Evolutionary conservation across 1,140 invertebrate species (phyloP).

Genomic region (Zaprionus tsacasi): DNA sequence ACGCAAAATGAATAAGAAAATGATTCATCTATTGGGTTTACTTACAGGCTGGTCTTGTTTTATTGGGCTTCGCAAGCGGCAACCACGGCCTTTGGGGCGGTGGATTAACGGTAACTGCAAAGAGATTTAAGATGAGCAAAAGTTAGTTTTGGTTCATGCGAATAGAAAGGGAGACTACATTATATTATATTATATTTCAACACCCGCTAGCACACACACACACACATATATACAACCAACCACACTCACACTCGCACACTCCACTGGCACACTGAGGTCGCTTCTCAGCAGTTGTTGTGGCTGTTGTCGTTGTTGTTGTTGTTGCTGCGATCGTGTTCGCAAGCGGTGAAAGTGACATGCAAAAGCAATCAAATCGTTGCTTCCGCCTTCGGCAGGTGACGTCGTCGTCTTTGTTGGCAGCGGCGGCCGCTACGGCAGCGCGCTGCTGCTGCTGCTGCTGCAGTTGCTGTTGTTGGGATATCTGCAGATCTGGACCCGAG

Average conservation of each 20-base stretch:
- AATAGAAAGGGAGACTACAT: constrained; percentile 26
- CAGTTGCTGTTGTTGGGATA: constrained; percentile 15
- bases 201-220: constrained; percentile 38
- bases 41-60: constrained; percentile 94
- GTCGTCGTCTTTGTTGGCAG: constrained; percentile 8
- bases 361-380: constrained; percentile 81
- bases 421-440: background rate
- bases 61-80: constrained; percentile 93
- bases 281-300: background rate
- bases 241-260: constrained; percentile 27
- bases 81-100: constrained; percentile 98
- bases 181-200: constrained; percentile 59
- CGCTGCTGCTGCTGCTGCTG: background rate
- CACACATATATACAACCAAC: constrained; percentile 35
- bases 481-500: constrained; percentile 42
- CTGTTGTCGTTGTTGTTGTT: constrained; percentile 23
- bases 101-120: constrained; percentile 94
- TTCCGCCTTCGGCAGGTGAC: constrained; percentile 74
- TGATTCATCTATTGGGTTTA: constrained; percentile 62
- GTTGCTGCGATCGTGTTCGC: constrained; percentile 30
- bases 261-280: constrained; percentile 63
- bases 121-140: constrained; percentile 58
- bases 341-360: constrained; percentile 83
- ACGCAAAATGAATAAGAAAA: constrained; percentile 1
- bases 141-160: constrained; percentile 38